A percentile compares a stretch with the other conserved stretches of the same genome.
Evolutionary conservation across 2,888 invertebrate genomes (phyloP).

Genomic region (Drosophila austrosaltans): DNA sequence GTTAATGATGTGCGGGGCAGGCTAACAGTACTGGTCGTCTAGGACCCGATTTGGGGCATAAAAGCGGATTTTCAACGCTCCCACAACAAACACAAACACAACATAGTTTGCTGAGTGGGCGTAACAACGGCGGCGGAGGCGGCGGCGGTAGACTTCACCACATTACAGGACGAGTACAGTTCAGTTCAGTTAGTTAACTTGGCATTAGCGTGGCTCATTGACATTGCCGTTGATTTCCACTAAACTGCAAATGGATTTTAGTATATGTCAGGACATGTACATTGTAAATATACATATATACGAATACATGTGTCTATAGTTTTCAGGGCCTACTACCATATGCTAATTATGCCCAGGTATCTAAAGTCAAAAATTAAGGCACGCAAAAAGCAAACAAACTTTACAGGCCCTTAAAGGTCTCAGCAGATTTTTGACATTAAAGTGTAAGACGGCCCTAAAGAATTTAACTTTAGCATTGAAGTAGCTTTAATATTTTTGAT

Average conservation of each 20-base stretch:
- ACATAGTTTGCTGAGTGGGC: constrained; percentile 12
- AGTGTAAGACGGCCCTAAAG: neutral
- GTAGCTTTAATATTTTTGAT: no score
- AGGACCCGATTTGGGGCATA: constrained; percentile 29
- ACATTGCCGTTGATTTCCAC: constrained; percentile 34
- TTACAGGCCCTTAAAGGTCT: neutral
- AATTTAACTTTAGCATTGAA: neutral
- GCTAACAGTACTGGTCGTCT: constrained; percentile 10
- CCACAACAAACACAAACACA: constrained; percentile 18
- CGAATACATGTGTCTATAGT: constrained; percentile 3
- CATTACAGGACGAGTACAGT: constrained; percentile 23
- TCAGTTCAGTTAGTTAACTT: constrained; percentile 57
- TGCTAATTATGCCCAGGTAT: neutral
- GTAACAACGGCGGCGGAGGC: neutral
- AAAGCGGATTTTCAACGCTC: constrained; percentile 41
- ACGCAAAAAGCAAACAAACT: neutral
- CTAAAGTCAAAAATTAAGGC: neutral
- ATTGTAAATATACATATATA: constrained; percentile 12
- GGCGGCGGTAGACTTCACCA: neutral
- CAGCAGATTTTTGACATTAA: neutral
- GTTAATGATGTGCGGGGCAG: constrained; percentile 68
- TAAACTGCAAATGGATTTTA: constrained; percentile 36
- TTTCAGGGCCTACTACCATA: neutral
- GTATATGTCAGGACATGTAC: constrained; percentile 25
- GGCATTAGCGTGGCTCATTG: constrained; percentile 55